Percentiles rank a stretch among this genome's conserved stretches.
Evolutionary conservation across 2,113 vertebrate species (phyloP).

Genomic region (Lichenostomus cassidix): DNA sequence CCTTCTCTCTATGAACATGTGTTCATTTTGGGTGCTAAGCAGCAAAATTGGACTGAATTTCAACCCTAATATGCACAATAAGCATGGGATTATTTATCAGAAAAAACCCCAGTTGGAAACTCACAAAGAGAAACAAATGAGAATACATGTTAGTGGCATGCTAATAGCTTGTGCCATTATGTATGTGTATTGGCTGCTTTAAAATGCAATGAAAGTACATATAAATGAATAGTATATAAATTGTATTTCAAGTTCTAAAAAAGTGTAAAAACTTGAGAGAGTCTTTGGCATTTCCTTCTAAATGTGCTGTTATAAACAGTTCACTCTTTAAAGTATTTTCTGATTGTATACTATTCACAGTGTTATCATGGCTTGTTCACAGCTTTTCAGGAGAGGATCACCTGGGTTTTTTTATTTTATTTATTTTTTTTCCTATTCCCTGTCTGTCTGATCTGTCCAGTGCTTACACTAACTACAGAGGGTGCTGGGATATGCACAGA

Average conservation of each 20-base stretch:
- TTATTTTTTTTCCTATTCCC: not conserved
- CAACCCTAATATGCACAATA: not conserved
- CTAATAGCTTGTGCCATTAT: not conserved
- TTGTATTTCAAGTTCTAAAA: not conserved
- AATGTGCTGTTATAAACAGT: not conserved
- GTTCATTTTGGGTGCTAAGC: not conserved
- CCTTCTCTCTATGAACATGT: fast-evolving
- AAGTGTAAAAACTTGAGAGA: not conserved
- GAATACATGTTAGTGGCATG: not conserved
- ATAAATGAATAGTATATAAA: not conserved
- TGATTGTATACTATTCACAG: not conserved
- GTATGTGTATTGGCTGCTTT: not conserved
- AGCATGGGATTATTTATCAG: not conserved
- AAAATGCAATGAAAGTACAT: not conserved
- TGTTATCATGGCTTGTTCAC: not conserved
- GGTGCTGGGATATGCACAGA: not conserved
- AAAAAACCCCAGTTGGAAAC: not conserved
- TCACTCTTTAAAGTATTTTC: not conserved
- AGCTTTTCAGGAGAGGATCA: not conserved
- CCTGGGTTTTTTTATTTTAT: not conserved
- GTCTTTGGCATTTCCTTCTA: not conserved
- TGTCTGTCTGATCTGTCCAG: not conserved
- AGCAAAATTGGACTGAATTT: not conserved
- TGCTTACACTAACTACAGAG: not conserved
- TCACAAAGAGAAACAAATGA: not conserved